phyloP scores from a whole-genome alignment of 2,797 vertebrate species.

The Gymnoscopelus braueri region DNA sequence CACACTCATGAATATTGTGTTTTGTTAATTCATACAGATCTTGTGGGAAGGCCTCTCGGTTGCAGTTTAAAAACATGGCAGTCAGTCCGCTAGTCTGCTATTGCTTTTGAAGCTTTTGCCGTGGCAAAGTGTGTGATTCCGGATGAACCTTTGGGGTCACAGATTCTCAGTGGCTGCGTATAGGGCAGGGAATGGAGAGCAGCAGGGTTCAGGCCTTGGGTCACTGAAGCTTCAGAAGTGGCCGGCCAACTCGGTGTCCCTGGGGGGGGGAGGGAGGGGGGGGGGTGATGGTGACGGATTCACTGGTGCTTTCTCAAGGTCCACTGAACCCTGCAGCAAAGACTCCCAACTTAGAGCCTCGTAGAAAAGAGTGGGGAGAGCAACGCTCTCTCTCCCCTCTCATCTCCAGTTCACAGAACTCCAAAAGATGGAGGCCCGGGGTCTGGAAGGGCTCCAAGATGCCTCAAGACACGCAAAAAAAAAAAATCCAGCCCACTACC shows the following conservation, averaged over 20 bases:
- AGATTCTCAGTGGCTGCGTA: slow-evolving; percentile 75
- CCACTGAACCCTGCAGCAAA: slow-evolving; percentile 80
- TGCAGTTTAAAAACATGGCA: slow-evolving; percentile 66
- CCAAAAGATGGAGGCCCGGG: slow-evolving; percentile 61
- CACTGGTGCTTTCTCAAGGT: slow-evolving; percentile 83
- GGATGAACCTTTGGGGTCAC: slow-evolving; percentile 71
- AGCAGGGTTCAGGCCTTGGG: slow-evolving; percentile 80
- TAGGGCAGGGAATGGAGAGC: slow-evolving; percentile 76
- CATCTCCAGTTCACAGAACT: slow-evolving; percentile 79
- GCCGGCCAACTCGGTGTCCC: slow-evolving; percentile 77
- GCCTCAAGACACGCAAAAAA: slow-evolving; percentile 71
- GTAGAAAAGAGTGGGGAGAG: slow-evolving; percentile 67
- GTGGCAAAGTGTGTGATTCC: slow-evolving; percentile 73
- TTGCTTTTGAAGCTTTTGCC: slow-evolving; percentile 63
- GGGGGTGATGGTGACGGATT: slow-evolving; percentile 76
- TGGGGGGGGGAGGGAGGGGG: slow-evolving; percentile 70
- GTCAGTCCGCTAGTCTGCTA: slow-evolving; percentile 38
- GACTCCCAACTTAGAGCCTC: slow-evolving; percentile 65
- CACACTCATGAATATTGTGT: slow-evolving; percentile 20
- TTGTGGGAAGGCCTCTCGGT: slow-evolving; percentile 34
- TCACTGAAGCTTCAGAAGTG: slow-evolving; percentile 82
- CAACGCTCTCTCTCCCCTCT: slow-evolving; percentile 44
- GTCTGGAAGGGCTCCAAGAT: slow-evolving; percentile 71
- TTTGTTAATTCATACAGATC: slow-evolving; percentile 42
- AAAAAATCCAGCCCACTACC: slow-evolving; percentile 67